These are phyloP conservation scores for Cariama cristata DNA, from an alignment of 2,113 vertebrate species.

Conservation along the genomic window DNA sequence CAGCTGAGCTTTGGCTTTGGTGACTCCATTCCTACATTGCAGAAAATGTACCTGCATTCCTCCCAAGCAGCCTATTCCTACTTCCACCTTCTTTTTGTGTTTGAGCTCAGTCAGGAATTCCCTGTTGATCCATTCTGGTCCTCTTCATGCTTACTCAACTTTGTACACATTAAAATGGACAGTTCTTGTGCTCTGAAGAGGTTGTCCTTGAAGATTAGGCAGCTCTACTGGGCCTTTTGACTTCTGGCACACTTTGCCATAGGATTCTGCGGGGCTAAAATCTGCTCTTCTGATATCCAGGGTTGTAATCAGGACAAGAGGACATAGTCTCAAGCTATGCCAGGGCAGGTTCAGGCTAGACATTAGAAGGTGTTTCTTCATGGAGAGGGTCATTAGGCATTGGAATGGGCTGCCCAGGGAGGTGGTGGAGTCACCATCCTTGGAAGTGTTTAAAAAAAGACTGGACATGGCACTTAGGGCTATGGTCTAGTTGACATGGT, in stretches of 20 bases:
- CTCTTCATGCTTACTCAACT: background rate
- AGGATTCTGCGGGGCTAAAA: background rate
- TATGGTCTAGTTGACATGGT: too few species aligned
- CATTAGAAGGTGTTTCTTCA: too few species aligned
- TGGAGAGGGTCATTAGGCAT: too few species aligned
- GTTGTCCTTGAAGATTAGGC: background rate
- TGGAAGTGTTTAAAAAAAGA: too few species aligned
- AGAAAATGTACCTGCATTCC: background rate
- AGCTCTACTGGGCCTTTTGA: background rate
- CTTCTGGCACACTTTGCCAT: background rate
- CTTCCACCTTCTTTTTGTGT: background rate
- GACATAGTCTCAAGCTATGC: too few species aligned
- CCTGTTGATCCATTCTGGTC: background rate
- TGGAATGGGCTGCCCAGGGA: too few species aligned
- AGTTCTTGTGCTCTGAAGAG: background rate
- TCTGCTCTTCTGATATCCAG: background rate
- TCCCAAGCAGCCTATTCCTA: background rate
- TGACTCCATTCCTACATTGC: background rate
- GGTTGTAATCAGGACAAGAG: background rate
- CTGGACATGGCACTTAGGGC: too few species aligned
- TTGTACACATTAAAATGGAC: background rate
- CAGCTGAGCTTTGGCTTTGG: background rate
- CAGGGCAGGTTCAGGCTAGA: too few species aligned
- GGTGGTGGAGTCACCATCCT: too few species aligned
- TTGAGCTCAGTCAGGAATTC: background rate